Conservation (phyloP, 2,113 vertebrate genomes). For the Rafetus swinhoei region DNA sequence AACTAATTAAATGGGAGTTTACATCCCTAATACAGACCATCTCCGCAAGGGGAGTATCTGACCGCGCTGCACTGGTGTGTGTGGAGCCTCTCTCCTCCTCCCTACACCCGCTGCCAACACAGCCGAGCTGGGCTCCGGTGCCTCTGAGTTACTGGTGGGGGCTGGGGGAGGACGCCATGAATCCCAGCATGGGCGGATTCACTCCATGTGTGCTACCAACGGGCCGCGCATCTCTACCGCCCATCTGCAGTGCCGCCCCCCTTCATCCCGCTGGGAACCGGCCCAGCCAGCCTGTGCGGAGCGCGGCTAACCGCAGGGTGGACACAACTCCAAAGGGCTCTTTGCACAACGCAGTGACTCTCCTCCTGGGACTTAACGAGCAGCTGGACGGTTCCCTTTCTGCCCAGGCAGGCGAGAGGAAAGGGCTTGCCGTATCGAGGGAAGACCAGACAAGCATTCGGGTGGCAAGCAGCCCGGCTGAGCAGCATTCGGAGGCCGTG, state of each 20-base stretch:
- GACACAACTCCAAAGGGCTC: background rate
- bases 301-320: background rate
- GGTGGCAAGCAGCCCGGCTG: background rate
- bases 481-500: background rate
- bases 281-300: background rate
- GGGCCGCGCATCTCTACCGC: background rate
- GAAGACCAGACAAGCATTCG: background rate
- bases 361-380: constrained; percentile 23
- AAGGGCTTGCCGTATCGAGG: background rate
- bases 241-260: background rate
- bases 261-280: background rate
- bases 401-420: background rate
- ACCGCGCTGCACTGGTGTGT: too few species aligned
- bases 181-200: background rate
- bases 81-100: background rate
- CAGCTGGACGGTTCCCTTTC: constrained; percentile 8
- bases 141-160: background rate
- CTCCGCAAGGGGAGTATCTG: too few species aligned
- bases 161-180: background rate
- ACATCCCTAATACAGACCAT: too few species aligned
- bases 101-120: background rate
- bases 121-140: background rate
- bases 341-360: constrained; percentile 18
- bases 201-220: constrained; percentile 10
- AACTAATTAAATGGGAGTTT: too few species aligned